A percentile compares a stretch with the other conserved stretches of the same genome.
phyloP scores from a whole-genome alignment of 1,140 invertebrate genomes.

The Lepidurus apus region DNA sequence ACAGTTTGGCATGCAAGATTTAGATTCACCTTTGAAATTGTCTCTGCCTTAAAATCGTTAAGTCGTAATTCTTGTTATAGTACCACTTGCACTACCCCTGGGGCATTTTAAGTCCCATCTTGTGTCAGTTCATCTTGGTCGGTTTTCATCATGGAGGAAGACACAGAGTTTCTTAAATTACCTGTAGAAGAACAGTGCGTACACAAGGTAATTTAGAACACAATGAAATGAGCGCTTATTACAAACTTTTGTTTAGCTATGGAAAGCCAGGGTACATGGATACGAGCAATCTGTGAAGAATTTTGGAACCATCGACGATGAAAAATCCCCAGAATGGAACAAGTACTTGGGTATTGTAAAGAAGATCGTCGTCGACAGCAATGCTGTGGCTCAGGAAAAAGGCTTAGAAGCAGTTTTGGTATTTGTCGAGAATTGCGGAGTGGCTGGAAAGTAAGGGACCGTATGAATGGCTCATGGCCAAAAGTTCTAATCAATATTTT shows the following conservation, averaged over 20 bases:
- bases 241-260: slow-evolving; percentile 53
- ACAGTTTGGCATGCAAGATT: too few species aligned
- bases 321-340: slow-evolving; percentile 87
- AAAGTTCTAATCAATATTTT: slow-evolving; percentile 38
- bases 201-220: slow-evolving; percentile 62
- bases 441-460: slow-evolving; percentile 63
- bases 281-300: slow-evolving; percentile 89
- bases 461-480: neutral
- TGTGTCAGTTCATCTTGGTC: too few species aligned
- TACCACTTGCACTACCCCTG: too few species aligned
- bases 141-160: slow-evolving; percentile 58
- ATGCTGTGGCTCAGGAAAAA: slow-evolving; percentile 93
- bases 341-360: slow-evolving; percentile 88
- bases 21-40: too few species aligned
- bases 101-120: too few species aligned
- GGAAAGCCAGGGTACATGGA: slow-evolving; percentile 88
- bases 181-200: slow-evolving; percentile 83
- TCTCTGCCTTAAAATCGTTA: too few species aligned
- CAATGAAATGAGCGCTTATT: slow-evolving; percentile 31
- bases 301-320: slow-evolving; percentile 78
- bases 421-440: slow-evolving; percentile 81
- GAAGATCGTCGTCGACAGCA: slow-evolving; percentile 91
- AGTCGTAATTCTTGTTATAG: too few species aligned
- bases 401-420: slow-evolving; percentile 84
- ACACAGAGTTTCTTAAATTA: slow-evolving; percentile 86